Evolutionary conservation across 2,797 vertebrate genomes (phyloP), one percentile per base, ranked within the genome.

Genomic region (Typhlichthys subterraneus): DNA sequence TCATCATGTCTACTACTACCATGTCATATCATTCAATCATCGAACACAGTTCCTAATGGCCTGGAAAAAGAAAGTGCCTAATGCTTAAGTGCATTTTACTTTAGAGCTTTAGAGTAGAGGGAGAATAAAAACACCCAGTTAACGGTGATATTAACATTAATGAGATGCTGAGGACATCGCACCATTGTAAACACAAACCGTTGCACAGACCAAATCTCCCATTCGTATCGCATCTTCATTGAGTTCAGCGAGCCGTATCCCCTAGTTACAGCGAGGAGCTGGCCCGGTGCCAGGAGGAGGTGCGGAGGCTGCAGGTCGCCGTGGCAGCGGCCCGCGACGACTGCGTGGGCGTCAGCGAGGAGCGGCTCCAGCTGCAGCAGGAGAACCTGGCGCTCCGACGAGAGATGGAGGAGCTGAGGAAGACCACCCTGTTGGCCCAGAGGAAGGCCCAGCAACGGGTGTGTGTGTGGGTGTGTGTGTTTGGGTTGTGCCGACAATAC

Each of bases 371-470:
- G 69, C 92, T 99, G 70, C 95, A 97, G 69, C 89, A 95, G 77
- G 95, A 96, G 76, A 97, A 94, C 83, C 88, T 95, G 73, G 91
- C 94, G 62, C 74, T 97, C 29, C 91, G 85, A 73, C 94, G 87
- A 55, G 95, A 98, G 79, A 92, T 93, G 63, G 95, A 96, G 2
- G 87, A 90, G 52, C 85, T 96, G 67, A 95, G 93, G 53, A 98
- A 94, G 74, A 61, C 89, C 53, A 87, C 86, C 4, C 19, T 79
- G 23, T 90, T 95, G 5, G 89, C 88, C 33, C 94, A 98, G 70
- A 94, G 92, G 79, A 92, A 91, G 65, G 94, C 96, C 70, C 97
- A 94, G 79, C 91, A 96, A 81, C 92, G 95, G 95, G 97, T 97
- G 82, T 3, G 4, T 23, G 19, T 23, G 19, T 3, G 19, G 0